Evolutionary conservation across 1,140 invertebrate genomes (phyloP), one percentile per base, ranked within the genome.

Genomic region (Aethina tumida): DNA sequence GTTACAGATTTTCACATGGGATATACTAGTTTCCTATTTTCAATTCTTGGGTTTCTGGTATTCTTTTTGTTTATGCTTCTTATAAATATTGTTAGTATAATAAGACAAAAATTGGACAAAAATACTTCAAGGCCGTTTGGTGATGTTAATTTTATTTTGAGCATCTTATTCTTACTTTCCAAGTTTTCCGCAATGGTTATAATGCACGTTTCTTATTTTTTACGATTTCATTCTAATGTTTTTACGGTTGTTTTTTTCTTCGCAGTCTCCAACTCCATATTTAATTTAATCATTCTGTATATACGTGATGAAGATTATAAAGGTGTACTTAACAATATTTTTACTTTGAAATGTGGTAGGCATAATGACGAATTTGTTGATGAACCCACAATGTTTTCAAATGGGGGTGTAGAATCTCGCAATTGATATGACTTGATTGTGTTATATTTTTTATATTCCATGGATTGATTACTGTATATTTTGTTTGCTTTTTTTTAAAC

Each of bases 31-130:
- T 41, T 14, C 22, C 25, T 3, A 15, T 28, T 15, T 18, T 4
- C 14, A 27, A 4, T 27, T 27, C 5, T 27, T 27, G 8, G 10
- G 5, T 5, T 26, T 26, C 14, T 35, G 17, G 12, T 35, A 8
- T 35, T 41, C 16, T n/a, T 35, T 21, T 8, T 41, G 3, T 35
- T 41, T 31, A 35, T 41, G 31, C 14, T 35, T 9, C 15, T 46
- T 15, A 38, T 46, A 10, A 41, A 46, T 22, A 34, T 46, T 18
- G 13, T 40, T 10, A 36, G 40, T 21, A 7, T 22, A 7, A n/a
- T 45, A 1, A 45, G 25, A 12, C 35, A 15, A 8, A n/a, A n/a
- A n/a, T n/a, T n/a, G n/a, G n/a, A n/a, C n/a, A n/a, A n/a, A n/a
- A n/a, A n/a, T n/a, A n/a, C n/a, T n/a, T n/a, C n/a, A n/a, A 28